These are phyloP conservation scores for Mallotus villosus DNA, from an alignment of 2,797 vertebrate species.

Conservation along the genomic window DNA sequence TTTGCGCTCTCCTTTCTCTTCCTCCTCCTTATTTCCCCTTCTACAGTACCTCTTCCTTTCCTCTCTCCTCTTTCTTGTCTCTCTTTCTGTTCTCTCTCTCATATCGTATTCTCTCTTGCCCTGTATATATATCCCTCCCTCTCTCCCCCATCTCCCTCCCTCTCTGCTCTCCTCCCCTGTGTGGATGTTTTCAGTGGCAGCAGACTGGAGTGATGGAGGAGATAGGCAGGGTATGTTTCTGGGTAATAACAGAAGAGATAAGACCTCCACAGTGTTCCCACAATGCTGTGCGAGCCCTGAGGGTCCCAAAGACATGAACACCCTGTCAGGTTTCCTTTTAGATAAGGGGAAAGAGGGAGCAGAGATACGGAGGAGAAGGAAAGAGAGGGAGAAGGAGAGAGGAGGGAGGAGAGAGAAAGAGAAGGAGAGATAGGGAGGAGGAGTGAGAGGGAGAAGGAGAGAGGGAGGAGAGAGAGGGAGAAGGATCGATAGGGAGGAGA, in stretches of 20 bases:
- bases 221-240: no score
- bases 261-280: conserved; percentile 28
- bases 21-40: conserved; percentile 20
- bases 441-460: no score
- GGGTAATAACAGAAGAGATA: no score
- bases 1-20: conserved; percentile 30
- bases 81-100: conserved; percentile 55
- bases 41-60: conserved; percentile 52
- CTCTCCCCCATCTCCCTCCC: not conserved
- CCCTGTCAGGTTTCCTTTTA: not conserved
- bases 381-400: no score
- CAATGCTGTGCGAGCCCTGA: conserved; percentile 4
- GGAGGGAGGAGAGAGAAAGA: no score
- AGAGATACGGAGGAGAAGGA: no score
- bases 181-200: conserved; percentile 50
- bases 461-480: no score
- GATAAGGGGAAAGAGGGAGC: no score
- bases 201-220: no score
- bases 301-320: no score
- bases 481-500: no score
- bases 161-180: conserved; percentile 38
- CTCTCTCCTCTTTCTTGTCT: conserved; percentile 57
- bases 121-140: conserved; percentile 23
- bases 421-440: no score
- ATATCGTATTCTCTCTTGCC: conserved; percentile 43